phyloP scores from a whole-genome alignment of 2,113 vertebrate species.

The Nesogale talazaci region DNA sequence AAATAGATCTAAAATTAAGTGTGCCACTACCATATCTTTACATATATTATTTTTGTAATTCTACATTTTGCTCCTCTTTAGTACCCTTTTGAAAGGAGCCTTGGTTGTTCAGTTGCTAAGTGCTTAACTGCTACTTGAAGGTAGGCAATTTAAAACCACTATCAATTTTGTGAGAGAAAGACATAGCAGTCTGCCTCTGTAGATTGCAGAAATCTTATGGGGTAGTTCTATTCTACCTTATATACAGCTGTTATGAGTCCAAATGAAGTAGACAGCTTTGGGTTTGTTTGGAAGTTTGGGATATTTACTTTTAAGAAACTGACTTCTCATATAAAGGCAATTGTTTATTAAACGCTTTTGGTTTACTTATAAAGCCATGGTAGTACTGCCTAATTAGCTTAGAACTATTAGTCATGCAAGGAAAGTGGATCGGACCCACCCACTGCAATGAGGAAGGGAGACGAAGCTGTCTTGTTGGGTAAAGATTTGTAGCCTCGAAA shows the following conservation, averaged over 20 bases:
- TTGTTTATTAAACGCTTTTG: neutral
- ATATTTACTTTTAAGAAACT: neutral
- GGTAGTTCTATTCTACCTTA: neutral
- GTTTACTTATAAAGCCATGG: no score
- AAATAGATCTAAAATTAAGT: slow-evolving; percentile 28
- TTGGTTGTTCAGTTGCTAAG: neutral
- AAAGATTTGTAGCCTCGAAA: no score
- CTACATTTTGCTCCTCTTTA: slow-evolving; percentile 27
- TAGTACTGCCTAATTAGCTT: no score
- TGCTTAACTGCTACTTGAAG: neutral
- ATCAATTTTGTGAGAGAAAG: neutral
- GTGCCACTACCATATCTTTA: neutral
- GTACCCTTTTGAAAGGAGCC: neutral
- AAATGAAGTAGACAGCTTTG: neutral
- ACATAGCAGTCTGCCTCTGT: neutral
- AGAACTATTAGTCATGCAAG: no score
- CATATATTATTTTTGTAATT: slow-evolving; percentile 29
- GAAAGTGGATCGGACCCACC: no score
- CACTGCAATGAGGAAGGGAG: no score
- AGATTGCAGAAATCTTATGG: neutral
- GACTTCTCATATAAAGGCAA: neutral
- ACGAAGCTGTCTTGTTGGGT: no score
- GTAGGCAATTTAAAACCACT: neutral
- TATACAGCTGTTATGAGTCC: neutral
- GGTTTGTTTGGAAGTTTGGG: no score